Base-by-base conservation (phyloP, 2,113 vertebrate genomes). In the Alligator sinensis region DNA sequence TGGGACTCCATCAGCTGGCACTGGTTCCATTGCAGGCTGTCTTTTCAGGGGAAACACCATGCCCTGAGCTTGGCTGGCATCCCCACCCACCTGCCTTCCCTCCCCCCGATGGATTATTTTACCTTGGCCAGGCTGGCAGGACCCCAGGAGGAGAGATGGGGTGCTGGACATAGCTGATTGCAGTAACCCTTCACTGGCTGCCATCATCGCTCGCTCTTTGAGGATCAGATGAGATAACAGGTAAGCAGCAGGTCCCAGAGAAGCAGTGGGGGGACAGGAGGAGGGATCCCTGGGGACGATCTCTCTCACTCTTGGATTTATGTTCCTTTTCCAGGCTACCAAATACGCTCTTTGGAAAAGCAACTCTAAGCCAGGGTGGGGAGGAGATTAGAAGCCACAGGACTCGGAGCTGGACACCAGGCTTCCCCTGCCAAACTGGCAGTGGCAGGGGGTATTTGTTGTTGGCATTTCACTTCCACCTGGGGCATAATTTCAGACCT, bases 201-300 rank as follows among this genome's bases (percentile, higher is more conserved):
- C 81, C 62, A 63, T 4, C 27, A 11, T 16, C 86, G 19, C 11
- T 63, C 63, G 72, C 28, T n/a, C 34, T n/a, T 25, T 66, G 77
- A 34, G 16, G 19, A 34, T 72, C 84, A 11, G 74, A 87, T 77
- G 91, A 76, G 12, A 64, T 17, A 68, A 34, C 92, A 92, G 96
- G 96, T 97, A 85, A 96, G 94, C 68, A 61, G 24, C 21, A 86
- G 13, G 38, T 72, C 24, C 34, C 11, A 11, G 70, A 21, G 38
- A 21, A 19, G 75, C 64, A 27, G 64, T 62, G 34, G 80, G 21
- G 8, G 22, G 60, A 30, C n/a, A 8, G 25, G 4, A 22, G 62
- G 54, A 21, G 64, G 58, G 22, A 38, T 55, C 27, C 18, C 11
- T 19, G 66, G 63, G 54, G 28, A n/a, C 30, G 64, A n/a, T 27